Evolutionary conservation across 2,888 invertebrate species (phyloP).

Genomic region (Synanthedon tipuliformis): DNA sequence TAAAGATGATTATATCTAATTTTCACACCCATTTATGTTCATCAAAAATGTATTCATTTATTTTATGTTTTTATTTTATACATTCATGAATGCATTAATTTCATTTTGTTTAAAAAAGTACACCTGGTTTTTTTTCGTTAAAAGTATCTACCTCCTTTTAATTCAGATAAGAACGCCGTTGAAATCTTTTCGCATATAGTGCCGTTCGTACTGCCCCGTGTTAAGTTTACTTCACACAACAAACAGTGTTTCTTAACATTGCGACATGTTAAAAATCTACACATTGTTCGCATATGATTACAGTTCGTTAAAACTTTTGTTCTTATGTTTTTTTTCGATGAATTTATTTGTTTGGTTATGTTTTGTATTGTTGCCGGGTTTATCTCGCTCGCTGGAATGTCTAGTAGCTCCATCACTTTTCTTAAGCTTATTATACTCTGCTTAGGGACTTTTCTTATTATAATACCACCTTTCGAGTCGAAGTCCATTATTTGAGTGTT

Average conservation of each 20-base stretch:
- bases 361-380: not conserved
- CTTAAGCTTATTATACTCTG: conserved; percentile 13
- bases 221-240: conserved; percentile 31
- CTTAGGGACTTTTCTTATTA: conserved; percentile 10
- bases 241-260: conserved; percentile 26
- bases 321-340: conserved; percentile 7
- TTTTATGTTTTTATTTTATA: not conserved
- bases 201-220: conserved; percentile 8
- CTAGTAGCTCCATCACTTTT: conserved; percentile 3
- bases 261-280: conserved; percentile 41
- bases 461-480: conserved; percentile 20
- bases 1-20: too few relatives aligned
- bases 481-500: conserved; percentile 31
- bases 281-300: conserved; percentile 17
- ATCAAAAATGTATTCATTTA: not conserved
- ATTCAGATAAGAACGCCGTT: conserved; percentile 17
- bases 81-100: not conserved
- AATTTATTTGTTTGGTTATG: not conserved
- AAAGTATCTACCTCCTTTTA: not conserved
- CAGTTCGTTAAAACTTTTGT: conserved; percentile 36
- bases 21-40: too few relatives aligned
- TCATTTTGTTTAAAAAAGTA: too few relatives aligned
- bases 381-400: not conserved
- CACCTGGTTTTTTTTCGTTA: not conserved
- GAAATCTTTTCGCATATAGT: conserved; percentile 24